Base-by-base conservation (phyloP, 1,140 invertebrate species). In the Samia ricini region DNA sequence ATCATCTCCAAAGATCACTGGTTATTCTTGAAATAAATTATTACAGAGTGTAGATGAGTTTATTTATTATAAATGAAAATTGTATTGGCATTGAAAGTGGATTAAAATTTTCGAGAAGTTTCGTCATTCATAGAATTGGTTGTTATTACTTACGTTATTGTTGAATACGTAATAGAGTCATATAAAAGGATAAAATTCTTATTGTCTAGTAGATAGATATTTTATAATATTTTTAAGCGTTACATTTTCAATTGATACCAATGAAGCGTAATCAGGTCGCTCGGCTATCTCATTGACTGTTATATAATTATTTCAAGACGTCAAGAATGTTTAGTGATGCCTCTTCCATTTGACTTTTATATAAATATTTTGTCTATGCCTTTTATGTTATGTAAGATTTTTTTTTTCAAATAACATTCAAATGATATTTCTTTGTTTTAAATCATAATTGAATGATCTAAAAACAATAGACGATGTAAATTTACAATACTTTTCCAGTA, bases 191-290 rank as follows among this genome's bases (percentile, higher is more conserved):
- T 42, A 12, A 42, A 10, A 42, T 42, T 42, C 4, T 15, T 15
- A 42, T 42, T 42, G 33, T 42, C 33, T 42, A 15, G n/a, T 4
- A 15, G 33, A 42, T 4, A 15, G 33, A 4, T 36, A 36, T 36
- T 42, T 42, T 42, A 1, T 42, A 1, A 0, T 42, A 42, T 42
- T 42, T 42, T 42, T 72, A 63, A 68, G 68, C 66, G 63, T 66
- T 60, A 49, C 62, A 62, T 50, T 75, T 71, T 71, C 77, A 85
- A 85, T 85, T 85, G 82, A 79, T 72, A 69, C 69, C 76, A 80
- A 83, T 83, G 69, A 74, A 68, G 50, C 50, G 54, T 71, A 67
- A 68, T 72, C 33, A 61, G 59, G 63, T 64, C 58, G 57, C 36
- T 57, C 60, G 50, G 55, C 36, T 60, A 66, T 68, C 65, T 69